Conservation (phyloP, 2,797 vertebrate genomes). For the Synaphobranchus kaupii region DNA sequence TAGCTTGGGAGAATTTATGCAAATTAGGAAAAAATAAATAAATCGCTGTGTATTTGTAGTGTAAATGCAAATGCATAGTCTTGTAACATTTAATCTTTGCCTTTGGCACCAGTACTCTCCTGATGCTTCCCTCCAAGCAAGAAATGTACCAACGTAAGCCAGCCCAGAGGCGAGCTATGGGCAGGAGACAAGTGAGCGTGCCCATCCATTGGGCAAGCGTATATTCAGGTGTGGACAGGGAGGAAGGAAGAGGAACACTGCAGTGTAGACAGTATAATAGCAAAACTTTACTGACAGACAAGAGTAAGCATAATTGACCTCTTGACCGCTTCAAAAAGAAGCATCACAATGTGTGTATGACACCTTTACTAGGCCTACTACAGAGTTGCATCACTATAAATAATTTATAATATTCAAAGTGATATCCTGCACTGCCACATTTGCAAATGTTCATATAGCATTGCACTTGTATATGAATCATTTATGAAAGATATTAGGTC, state of each 20-base stretch:
- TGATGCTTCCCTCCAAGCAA: not conserved
- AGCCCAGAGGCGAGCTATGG: not conserved
- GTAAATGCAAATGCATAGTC: not conserved
- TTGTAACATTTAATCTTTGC: constrained; percentile 14
- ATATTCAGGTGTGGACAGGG: not conserved
- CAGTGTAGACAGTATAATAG: not conserved
- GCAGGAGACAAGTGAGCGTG: not conserved
- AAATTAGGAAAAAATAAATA: not conserved
- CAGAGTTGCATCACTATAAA: not conserved
- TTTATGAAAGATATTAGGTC: not conserved
- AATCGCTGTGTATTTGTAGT: not conserved
- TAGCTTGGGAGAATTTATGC: constrained; percentile 6
- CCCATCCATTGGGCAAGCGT: not conserved
- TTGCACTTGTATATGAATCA: not conserved
- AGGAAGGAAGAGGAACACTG: not conserved
- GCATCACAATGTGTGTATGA: not conserved
- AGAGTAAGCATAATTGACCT: not conserved
- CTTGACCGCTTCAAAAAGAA: not conserved
- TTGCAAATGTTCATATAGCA: not conserved
- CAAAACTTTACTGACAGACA: not conserved
- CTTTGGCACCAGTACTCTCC: not conserved
- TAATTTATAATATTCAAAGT: not conserved
- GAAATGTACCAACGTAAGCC: not conserved
- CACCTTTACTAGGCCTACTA: not conserved
- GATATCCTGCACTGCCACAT: not conserved